These are phyloP conservation scores for Bombylius major DNA, from an alignment of 2,888 invertebrate genomes.

Conservation along the genomic window DNA sequence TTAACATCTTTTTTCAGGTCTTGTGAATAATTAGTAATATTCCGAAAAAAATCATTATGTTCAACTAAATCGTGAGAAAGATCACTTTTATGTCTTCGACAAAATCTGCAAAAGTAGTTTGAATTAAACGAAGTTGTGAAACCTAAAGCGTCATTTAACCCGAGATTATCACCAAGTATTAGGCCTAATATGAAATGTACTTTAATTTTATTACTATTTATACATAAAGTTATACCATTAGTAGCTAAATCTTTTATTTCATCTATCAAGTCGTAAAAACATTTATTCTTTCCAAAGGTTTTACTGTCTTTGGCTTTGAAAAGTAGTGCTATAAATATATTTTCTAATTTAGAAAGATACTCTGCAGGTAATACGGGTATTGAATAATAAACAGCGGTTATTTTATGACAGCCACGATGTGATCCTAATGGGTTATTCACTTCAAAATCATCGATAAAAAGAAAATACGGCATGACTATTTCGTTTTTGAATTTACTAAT, in stretches of 20 bases:
- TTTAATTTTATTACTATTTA: not conserved
- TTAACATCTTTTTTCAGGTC: no score
- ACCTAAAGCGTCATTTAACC: not conserved
- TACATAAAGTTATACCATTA: no score
- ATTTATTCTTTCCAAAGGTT: no score
- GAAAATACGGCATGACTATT: not conserved
- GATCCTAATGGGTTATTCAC: not conserved
- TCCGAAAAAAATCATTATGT: no score
- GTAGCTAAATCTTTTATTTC: no score
- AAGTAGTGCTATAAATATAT: not conserved
- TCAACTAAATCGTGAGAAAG: not conserved
- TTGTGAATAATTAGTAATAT: no score
- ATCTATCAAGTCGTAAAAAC: no score
- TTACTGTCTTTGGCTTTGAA: not conserved
- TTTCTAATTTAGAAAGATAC: not conserved
- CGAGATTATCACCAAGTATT: not conserved
- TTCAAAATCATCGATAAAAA: not conserved
- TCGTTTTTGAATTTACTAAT: not conserved
- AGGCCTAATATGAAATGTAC: not conserved
- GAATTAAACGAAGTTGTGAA: not conserved
- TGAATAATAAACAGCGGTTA: not conserved
- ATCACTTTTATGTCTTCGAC: not conserved
- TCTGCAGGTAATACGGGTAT: not conserved
- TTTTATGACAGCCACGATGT: not conserved
- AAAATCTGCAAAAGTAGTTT: not conserved